Conservation (phyloP, 2,797 vertebrate genomes). For the Sylvilagus floridanus region DNA sequence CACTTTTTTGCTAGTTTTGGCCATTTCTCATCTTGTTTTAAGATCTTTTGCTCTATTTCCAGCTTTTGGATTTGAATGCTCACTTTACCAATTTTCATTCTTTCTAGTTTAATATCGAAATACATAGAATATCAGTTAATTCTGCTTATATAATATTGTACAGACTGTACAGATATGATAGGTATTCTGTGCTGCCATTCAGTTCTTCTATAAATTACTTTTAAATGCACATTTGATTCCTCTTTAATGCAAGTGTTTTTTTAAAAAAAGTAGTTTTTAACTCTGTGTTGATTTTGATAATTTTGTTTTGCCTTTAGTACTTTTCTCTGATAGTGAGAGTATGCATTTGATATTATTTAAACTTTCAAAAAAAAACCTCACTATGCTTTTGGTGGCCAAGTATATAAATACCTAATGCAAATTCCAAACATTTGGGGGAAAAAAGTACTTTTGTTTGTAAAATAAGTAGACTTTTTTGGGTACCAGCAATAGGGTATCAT, state of each 20-base stretch:
- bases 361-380: background rate
- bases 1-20: background rate
- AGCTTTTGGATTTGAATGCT: background rate
- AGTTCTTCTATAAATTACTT: background rate
- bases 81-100: background rate
- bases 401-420: background rate
- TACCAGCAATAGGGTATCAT: too few relatives aligned
- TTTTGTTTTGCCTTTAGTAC: background rate
- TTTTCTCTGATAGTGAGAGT: background rate
- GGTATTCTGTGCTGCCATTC: background rate
- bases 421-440: background rate
- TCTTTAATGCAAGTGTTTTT: background rate
- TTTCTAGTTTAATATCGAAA: background rate
- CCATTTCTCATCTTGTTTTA: background rate
- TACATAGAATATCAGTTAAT: background rate
- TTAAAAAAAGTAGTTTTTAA: too few relatives aligned
- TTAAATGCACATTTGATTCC: background rate
- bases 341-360: background rate
- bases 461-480: background rate
- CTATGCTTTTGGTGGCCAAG: background rate
- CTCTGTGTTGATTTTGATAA: background rate
- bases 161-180: background rate
- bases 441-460: background rate
- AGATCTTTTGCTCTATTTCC: background rate
- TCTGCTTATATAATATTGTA: background rate